Conservation (phyloP, 2,797 vertebrate species). For the Apogon hyalosoma region DNA sequence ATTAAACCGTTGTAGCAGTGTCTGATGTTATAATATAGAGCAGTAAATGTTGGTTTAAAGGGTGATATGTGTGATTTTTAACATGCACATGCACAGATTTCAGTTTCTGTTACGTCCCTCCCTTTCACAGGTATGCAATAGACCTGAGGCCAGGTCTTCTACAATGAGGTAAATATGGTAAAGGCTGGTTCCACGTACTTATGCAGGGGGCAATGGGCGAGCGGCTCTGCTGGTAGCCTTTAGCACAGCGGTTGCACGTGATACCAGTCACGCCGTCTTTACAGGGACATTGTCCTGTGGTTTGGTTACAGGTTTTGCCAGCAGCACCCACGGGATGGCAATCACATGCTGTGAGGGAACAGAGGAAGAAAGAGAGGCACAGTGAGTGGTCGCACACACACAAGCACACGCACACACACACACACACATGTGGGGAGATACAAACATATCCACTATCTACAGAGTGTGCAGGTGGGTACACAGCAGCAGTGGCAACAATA, state of each 20-base stretch:
- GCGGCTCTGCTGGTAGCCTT: conserved; percentile 99
- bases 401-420: conserved; percentile 48
- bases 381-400: conserved; percentile 76
- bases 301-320: conserved; percentile 99
- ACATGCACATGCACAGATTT: conserved; percentile 10
- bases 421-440: conserved; percentile 55
- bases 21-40: conserved; percentile 5
- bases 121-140: neutral
- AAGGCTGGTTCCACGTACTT: conserved; percentile 88
- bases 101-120: conserved; percentile 21
- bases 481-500: conserved; percentile 55
- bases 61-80: neutral
- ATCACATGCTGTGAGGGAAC: conserved; percentile 92
- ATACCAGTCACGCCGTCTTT: conserved; percentile 97
- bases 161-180: conserved; percentile 42
- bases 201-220: conserved; percentile 98
- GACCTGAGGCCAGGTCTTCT: conserved; percentile 31
- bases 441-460: conserved; percentile 55
- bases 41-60: neutral
- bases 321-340: conserved; percentile 97
- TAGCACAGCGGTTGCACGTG: conserved; percentile 98
- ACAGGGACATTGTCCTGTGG: conserved; percentile 97
- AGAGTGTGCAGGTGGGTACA: conserved; percentile 69
- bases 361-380: conserved; percentile 81
- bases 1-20: conserved; percentile 15